Conservation (phyloP, 2,888 invertebrate genomes). For the Drosophila villosipedis region DNA sequence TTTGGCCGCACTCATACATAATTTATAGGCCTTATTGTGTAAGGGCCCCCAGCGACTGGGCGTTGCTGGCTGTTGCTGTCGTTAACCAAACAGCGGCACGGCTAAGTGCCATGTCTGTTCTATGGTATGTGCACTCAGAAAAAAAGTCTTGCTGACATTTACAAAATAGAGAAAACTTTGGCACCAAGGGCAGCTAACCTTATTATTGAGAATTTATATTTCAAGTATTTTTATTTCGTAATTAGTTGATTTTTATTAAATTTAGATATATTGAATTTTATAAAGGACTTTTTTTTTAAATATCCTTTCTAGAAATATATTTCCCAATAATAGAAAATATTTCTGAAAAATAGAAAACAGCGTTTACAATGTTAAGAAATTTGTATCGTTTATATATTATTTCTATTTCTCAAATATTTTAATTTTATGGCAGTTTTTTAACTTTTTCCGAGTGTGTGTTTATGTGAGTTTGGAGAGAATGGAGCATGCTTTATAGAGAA, state of each 20-base stretch:
- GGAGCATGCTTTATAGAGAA: slow-evolving; percentile 6
- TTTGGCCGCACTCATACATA: slow-evolving; percentile 68
- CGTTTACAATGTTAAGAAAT: neutral
- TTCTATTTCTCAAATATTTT: neutral
- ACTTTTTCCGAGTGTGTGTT: neutral
- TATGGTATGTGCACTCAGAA: neutral
- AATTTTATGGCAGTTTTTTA: accelerated
- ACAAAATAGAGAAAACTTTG: neutral
- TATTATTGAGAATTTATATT: neutral
- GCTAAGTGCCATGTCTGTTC: slow-evolving; percentile 66
- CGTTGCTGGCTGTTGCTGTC: slow-evolving; percentile 52
- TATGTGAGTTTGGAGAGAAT: neutral
- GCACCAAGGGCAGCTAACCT: neutral
- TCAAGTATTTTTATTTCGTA: neutral
- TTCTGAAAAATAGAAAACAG: neutral
- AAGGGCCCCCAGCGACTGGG: slow-evolving; percentile 53
- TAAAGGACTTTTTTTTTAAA: neutral
- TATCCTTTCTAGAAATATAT: neutral
- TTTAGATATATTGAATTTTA: neutral
- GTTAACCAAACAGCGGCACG: slow-evolving; percentile 69
- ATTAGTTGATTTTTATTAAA: neutral
- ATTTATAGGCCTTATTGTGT: slow-evolving; percentile 65
- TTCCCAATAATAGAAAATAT: neutral
- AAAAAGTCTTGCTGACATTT: neutral
- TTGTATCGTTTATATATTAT: neutral